These are phyloP conservation scores for Rhimphoctona megacephalus DNA, from an alignment of 2,888 invertebrate species.

Conservation along the genomic window DNA sequence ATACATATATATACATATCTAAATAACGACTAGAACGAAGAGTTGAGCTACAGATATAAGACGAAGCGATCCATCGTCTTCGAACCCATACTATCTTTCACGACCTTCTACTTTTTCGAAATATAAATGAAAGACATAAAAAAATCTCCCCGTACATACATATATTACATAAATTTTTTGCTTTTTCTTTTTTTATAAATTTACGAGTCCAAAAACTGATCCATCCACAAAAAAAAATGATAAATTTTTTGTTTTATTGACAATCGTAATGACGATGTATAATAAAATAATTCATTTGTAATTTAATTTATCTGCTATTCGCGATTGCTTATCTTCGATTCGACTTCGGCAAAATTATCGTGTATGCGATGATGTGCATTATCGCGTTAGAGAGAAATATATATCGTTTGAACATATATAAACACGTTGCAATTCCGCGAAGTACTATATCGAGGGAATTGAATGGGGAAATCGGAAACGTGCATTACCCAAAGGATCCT, in stretches of 20 bases:
- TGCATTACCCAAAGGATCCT: not conserved
- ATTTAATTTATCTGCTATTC: constrained; percentile 11
- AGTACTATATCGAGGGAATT: not conserved
- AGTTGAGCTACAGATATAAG: constrained; percentile 12
- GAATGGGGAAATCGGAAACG: not conserved
- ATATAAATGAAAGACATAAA: constrained; percentile 1
- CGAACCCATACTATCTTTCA: constrained; percentile 1
- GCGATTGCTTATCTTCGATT: constrained; percentile 16
- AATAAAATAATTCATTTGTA: constrained; percentile 4
- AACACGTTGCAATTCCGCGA: not conserved
- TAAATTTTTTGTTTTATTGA: not conserved
- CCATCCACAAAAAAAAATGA: not conserved
- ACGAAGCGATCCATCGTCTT: constrained; percentile 16
- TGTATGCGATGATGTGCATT: constrained; percentile 2
- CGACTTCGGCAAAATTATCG: not conserved
- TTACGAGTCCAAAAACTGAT: not conserved
- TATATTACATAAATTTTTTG: not conserved
- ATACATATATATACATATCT: not conserved
- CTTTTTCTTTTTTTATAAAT: not conserved
- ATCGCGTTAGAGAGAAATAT: not conserved
- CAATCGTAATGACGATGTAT: not conserved
- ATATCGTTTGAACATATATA: constrained; percentile 3
- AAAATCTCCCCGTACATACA: not conserved
- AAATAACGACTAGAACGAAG: constrained; percentile 2
- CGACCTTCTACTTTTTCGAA: not conserved